Conservation (phyloP, 1,140 invertebrate species). For the Drosophila varians region DNA sequence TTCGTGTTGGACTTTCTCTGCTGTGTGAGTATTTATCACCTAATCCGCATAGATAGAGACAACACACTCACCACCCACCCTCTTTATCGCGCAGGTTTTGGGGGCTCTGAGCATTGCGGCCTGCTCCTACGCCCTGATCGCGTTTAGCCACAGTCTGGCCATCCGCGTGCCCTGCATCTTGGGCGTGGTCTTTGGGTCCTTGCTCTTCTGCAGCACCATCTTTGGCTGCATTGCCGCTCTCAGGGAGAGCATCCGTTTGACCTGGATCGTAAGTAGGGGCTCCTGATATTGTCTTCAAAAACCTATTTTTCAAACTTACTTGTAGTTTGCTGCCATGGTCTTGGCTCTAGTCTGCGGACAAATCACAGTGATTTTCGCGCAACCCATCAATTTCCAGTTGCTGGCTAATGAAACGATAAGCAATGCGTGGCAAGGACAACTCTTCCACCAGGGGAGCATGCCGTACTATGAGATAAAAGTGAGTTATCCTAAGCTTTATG, state of each 20-base stretch:
- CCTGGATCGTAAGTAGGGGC: slow-evolving; percentile 69
- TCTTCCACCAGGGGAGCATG: slow-evolving; percentile 52
- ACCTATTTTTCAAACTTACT: neutral
- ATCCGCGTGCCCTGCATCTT: slow-evolving; percentile 73
- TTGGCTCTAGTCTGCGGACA: slow-evolving; percentile 65
- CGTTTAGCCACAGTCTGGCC: slow-evolving; percentile 51
- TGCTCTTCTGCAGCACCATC: slow-evolving; percentile 69
- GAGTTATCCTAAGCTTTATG: neutral
- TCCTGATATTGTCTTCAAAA: neutral
- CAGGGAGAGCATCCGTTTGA: slow-evolving; percentile 59
- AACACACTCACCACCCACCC: neutral
- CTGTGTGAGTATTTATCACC: slow-evolving; percentile 64
- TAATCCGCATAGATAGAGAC: slow-evolving; percentile 23
- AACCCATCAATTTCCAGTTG: slow-evolving; percentile 65
- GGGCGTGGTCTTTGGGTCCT: slow-evolving; percentile 58
- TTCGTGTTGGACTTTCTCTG: slow-evolving; percentile 77
- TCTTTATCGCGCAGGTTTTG: slow-evolving; percentile 46
- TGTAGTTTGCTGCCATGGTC: slow-evolving; percentile 65
- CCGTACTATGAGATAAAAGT: slow-evolving; percentile 75
- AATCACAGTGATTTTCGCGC: slow-evolving; percentile 74
- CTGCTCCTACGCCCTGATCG: slow-evolving; percentile 61
- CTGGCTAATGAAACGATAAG: slow-evolving; percentile 68
- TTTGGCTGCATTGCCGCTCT: slow-evolving; percentile 67
- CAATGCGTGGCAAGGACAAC: slow-evolving; percentile 63
- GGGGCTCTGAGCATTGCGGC: slow-evolving; percentile 64